Evolutionary conservation across 2,113 vertebrate genomes (phyloP).

Genomic region (Osmerus eperlanus): DNA sequence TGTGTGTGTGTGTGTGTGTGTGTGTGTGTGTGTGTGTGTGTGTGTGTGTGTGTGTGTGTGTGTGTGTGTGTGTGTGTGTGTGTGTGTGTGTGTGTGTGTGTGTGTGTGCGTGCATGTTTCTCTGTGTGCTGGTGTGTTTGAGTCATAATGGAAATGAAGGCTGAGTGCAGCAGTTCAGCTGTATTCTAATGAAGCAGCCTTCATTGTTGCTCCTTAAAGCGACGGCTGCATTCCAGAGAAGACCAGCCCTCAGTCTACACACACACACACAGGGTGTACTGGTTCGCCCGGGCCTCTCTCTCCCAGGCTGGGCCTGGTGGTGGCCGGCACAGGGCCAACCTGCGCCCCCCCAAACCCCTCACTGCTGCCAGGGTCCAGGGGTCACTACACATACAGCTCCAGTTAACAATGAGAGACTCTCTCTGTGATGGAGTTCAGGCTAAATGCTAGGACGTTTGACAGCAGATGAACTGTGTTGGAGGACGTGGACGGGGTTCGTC

Average conservation of each 20-base stretch:
- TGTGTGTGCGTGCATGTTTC: neutral
- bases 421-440: no score
- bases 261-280: neutral
- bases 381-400: neutral
- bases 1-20: neutral
- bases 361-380: no score
- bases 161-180: conserved; percentile 36
- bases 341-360: neutral
- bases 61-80: conserved; percentile 3
- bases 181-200: conserved; percentile 54
- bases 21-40: neutral
- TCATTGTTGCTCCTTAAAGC: conserved; percentile 41
- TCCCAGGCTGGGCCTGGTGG: conserved; percentile 4
- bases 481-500: no score
- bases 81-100: neutral
- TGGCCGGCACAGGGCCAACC: neutral
- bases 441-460: no score
- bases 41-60: neutral
- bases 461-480: no score
- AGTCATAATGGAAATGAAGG: neutral
- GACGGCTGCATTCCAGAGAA: conserved; percentile 33
- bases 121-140: neutral
- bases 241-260: neutral
- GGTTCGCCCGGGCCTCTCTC: no score
- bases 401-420: neutral